A percentile compares a stretch with the other conserved stretches of the same genome.
phyloP scores from a whole-genome alignment of 2,888 invertebrate species.

The Drosophila atripex region DNA sequence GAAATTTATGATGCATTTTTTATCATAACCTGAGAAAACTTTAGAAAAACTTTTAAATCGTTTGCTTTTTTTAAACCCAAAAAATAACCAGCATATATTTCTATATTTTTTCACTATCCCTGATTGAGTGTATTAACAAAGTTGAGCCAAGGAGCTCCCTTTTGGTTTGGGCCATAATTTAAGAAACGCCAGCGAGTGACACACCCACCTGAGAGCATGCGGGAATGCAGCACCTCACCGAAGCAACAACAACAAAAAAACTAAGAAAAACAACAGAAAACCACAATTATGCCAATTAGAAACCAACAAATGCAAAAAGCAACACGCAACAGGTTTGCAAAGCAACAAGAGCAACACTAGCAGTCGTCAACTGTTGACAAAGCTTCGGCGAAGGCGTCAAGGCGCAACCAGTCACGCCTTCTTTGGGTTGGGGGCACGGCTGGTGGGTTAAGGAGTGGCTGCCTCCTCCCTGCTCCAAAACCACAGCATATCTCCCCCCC shows the following conservation, averaged over 20 bases:
- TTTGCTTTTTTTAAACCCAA: not conserved
- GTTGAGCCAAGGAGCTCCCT: constrained; percentile 15
- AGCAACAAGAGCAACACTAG: constrained; percentile 25
- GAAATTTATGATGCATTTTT: no score
- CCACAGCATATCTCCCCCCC: not conserved
- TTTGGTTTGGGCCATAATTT: constrained; percentile 59
- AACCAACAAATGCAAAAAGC: constrained; percentile 65
- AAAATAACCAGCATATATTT: not conserved
- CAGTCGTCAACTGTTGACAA: constrained; percentile 59
- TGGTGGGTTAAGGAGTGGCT: constrained; percentile 8
- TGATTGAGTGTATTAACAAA: not conserved
- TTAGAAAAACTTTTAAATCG: not conserved
- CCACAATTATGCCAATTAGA: constrained; percentile 78
- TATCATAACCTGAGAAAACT: no score
- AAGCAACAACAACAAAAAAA: not conserved
- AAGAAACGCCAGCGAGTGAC: constrained; percentile 56
- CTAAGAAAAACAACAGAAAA: constrained; percentile 23
- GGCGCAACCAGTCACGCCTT: constrained; percentile 55
- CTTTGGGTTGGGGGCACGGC: not conserved
- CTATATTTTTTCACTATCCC: not conserved
- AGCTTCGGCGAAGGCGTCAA: constrained; percentile 63
- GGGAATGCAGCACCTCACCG: constrained; percentile 60
- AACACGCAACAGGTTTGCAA: constrained; percentile 67
- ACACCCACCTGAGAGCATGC: constrained; percentile 67
- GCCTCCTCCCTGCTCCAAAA: not conserved